Percentiles rank a stretch among this genome's conserved stretches.
Conservation (phyloP, 2,888 invertebrate species). For the Patella pellucida region DNA sequence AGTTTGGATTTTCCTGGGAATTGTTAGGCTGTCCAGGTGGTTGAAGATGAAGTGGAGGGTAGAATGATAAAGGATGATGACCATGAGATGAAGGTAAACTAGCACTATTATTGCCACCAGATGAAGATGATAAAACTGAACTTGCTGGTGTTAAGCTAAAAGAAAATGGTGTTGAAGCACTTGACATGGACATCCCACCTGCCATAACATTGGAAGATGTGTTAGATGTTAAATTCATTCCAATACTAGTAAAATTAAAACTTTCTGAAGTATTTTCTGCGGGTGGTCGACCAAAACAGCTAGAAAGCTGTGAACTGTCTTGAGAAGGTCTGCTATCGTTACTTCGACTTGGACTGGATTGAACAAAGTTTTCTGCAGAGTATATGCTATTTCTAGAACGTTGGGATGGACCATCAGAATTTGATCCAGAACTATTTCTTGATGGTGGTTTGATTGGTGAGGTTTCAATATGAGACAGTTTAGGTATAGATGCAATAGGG, state of each 20-base stretch:
- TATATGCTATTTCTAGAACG: slow-evolving; percentile 46
- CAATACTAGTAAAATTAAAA: slow-evolving; percentile 58
- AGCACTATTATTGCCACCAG: slow-evolving; percentile 34
- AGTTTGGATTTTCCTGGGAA: not conserved
- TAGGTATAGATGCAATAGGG: slow-evolving; percentile 22
- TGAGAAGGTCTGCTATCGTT: slow-evolving; percentile 33
- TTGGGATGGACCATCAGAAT: slow-evolving; percentile 14
- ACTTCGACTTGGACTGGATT: slow-evolving; percentile 39
- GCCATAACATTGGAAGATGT: slow-evolving; percentile 38
- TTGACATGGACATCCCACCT: slow-evolving; percentile 23
- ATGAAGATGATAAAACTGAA: slow-evolving; percentile 38
- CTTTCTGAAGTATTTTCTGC: slow-evolving; percentile 48
- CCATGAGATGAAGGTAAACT: slow-evolving; percentile 33
- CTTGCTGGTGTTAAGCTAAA: slow-evolving; percentile 42
- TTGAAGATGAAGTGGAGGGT: slow-evolving; percentile 35
- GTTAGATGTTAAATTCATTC: slow-evolving; percentile 54
- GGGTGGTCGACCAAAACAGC: slow-evolving; percentile 40
- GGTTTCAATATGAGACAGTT: slow-evolving; percentile 29
- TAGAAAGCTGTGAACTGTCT: slow-evolving; percentile 16
- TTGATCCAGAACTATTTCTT: slow-evolving; percentile 20
- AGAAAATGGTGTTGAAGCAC: slow-evolving; percentile 31
- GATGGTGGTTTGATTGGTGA: slow-evolving; percentile 16
- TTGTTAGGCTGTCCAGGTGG: slow-evolving; percentile 15
- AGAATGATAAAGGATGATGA: slow-evolving; percentile 46
- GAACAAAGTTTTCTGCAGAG: slow-evolving; percentile 62